Percentiles rank a stretch among this genome's conserved stretches.
These are phyloP conservation scores for Dryocosmus kuriphilus DNA, from an alignment of 2,888 invertebrate species.

Conservation along the genomic window DNA sequence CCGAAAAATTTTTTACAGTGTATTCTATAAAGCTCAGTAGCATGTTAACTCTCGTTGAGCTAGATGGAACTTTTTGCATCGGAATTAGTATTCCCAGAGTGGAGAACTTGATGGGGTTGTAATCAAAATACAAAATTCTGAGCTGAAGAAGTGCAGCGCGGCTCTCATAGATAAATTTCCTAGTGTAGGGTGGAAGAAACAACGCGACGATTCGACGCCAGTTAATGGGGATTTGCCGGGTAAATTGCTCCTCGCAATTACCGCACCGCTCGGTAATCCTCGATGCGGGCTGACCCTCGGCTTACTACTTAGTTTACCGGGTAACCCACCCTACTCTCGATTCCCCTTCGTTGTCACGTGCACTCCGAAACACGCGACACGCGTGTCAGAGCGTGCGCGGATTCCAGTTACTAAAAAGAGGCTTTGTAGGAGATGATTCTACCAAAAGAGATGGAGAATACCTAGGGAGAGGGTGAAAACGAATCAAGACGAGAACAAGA, in stretches of 20 bases:
- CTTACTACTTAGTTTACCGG: constrained; percentile 64
- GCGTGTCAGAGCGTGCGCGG: constrained; percentile 62
- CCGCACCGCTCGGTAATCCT: constrained; percentile 71
- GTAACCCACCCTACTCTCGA: constrained; percentile 23
- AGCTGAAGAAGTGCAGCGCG: constrained; percentile 1
- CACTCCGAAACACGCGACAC: constrained; percentile 64
- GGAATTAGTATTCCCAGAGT: constrained; percentile 2
- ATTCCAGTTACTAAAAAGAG: constrained; percentile 64
- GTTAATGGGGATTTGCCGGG: constrained; percentile 71
- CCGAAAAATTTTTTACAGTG: too few species aligned
- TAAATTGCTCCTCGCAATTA: constrained; percentile 74
- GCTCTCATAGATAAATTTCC: constrained; percentile 26
- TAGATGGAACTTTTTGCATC: neutral
- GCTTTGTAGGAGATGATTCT: constrained; percentile 57
- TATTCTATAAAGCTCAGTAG: neutral
- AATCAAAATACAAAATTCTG: constrained; percentile 16
- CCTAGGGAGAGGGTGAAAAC: constrained; percentile 12
- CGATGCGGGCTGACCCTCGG: constrained; percentile 63
- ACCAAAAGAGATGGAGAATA: constrained; percentile 7
- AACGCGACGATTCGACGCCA: constrained; percentile 49
- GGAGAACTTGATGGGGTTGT: neutral
- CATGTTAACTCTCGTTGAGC: neutral
- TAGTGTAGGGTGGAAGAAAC: constrained; percentile 11
- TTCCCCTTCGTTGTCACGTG: constrained; percentile 68
- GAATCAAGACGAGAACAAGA: neutral